Evolutionary conservation across 2,797 vertebrate genomes (phyloP), one percentile per base, ranked within the genome.

Genomic region (Champsocephalus esox): DNA sequence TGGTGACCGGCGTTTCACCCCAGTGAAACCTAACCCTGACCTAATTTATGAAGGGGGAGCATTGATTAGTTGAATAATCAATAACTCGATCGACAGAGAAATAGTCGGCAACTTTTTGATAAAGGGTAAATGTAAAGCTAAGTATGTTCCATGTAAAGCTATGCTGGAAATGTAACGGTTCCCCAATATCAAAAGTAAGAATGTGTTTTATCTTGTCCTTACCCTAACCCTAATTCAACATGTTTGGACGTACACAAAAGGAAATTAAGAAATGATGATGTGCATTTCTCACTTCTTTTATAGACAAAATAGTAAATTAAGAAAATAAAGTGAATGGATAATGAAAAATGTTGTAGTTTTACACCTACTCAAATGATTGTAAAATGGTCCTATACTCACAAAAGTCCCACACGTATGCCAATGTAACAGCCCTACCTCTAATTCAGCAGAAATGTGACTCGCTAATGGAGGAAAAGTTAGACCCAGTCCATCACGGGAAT

Each of bases 401-500:
- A 34, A 14, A n/a, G 64, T 63, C 48, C n/a, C 7, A 10, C 34
- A 28, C 34, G 12, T n/a, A 34, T 51, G 10, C 38, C 34, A 38
- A 32, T 50, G 32, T 45, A 51, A 19, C 41, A 62, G 21, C 3
- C 46, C n/a, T 14, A 13, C 11, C 24, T 68, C 12, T 14, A 34
- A 17, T 43, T 24, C 45, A 45, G 51, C 3, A 34, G 9, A 51
- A 69, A 63, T 43, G 52, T 7, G 34, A 58, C 51, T 46, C 58
- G 49, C 11, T 10, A 14, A 70, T 19, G 34, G 50, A 70, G 72
- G 34, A 21, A 51, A 60, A 79, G 59, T 64, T 62, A 83, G 80
- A 67, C 43, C 19, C 28, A 10, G 56, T 52, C 58, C 51, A 55
- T 61, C 48, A 5, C 49, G 48, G 50, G 52, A 50, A 46, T 51